A percentile compares a stretch with the other conserved stretches of the same genome.
Evolutionary conservation across 2,797 vertebrate genomes (phyloP).

Genomic region (Pangasius sanitwongsei): DNA sequence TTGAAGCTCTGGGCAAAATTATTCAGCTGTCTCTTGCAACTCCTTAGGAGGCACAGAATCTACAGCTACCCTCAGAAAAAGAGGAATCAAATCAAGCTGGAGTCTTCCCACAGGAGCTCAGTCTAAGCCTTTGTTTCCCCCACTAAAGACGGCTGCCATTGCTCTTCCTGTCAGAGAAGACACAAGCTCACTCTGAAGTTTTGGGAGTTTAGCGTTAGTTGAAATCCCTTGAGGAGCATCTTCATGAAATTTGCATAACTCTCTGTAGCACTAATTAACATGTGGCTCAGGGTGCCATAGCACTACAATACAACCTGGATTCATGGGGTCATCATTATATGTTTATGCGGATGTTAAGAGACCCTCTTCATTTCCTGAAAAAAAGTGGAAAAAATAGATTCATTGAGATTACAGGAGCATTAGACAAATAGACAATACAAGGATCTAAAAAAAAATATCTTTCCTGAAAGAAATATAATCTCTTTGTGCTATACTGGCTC

Average conservation of each 20-base stretch:
- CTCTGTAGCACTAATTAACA: slow-evolving; percentile 69
- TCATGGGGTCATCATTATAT: slow-evolving; percentile 34
- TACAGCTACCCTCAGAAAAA: slow-evolving; percentile 49
- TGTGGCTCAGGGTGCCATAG: slow-evolving; percentile 59
- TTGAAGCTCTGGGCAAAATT: slow-evolving; percentile 55
- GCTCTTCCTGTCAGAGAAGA: slow-evolving; percentile 54
- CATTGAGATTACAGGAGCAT: slow-evolving; percentile 24
- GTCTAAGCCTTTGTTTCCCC: slow-evolving; percentile 57
- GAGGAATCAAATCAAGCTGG: slow-evolving; percentile 57
- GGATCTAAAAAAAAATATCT: neutral
- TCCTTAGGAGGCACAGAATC: slow-evolving; percentile 54
- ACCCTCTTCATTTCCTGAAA: slow-evolving; percentile 29
- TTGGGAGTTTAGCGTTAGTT: slow-evolving; percentile 47
- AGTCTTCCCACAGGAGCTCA: slow-evolving; percentile 55
- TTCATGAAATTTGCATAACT: slow-evolving; percentile 58
- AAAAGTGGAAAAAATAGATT: slow-evolving; percentile 2
- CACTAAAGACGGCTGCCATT: slow-evolving; percentile 51
- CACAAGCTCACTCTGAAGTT: slow-evolving; percentile 47
- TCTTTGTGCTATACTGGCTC: neutral
- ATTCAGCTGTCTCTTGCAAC: slow-evolving; percentile 54
- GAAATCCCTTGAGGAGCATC: slow-evolving; percentile 58
- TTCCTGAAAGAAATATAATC: neutral
- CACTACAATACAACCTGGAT: slow-evolving; percentile 49
- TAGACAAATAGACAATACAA: slow-evolving; percentile 11
- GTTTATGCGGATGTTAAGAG: slow-evolving; percentile 48